Evolutionary conservation across 2,113 vertebrate species (phyloP), one percentile per base, ranked within the genome.

Genomic region (Syrrhaptes paradoxus): DNA sequence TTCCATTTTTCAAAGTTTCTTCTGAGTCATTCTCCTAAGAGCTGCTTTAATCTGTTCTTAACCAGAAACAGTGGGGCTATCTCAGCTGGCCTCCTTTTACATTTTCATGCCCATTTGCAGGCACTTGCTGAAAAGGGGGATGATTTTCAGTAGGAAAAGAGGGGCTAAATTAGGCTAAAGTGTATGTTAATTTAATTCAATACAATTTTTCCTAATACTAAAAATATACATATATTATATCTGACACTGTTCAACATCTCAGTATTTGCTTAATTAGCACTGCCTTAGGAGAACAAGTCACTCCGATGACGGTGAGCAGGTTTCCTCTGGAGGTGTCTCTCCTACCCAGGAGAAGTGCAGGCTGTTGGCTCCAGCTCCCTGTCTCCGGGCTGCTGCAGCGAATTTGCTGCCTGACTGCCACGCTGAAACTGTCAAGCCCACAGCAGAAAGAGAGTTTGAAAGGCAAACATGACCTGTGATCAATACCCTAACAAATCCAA

Each of bases 401-500:
- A 91, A 96, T 55, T 97, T 97, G 95, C 95, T 98, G 97, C 97
- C 91, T 85, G 96, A 95, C 94, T 93, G 80, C 46, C 95, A 85
- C 95, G 75, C 93, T 90, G 89, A 91, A 98, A 96, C 96, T 95
- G 97, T 97, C 97, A 97, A 95, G 95, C 90, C 96, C 81, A 96
- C 94, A 96, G 97, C 95, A 96, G 97, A 97, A 97, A 96, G 65
- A 90, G 91, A 93, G 85, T 96, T 97, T 97, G 98, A 98, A 98
- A 98, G 94, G 96, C 97, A 97, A 97, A 97, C 98, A 93, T 95
- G 97, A 98, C 97, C 97, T 97, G 94, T 98, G 98, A 98, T 98
- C 98, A 98, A 98, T 98, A 98, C 96, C 97, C 98, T 98, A 98
- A 98, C 97, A 98, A 98, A 98, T 98, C 97, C 97, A 97, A 98